phyloP scores from a whole-genome alignment of 2,888 invertebrate genomes.

The Nasonovia ribisnigri region DNA sequence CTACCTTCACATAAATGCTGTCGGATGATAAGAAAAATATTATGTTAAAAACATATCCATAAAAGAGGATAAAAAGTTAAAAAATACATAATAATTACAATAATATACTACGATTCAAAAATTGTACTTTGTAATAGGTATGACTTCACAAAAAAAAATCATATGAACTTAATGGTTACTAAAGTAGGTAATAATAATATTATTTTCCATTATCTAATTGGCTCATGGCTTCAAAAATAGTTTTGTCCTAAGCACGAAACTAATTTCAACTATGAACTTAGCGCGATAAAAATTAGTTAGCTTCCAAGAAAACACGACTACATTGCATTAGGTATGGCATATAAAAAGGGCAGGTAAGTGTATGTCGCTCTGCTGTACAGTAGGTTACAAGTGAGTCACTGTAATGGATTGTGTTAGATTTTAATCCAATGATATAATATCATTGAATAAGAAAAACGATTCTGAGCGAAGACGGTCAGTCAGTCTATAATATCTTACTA shows the following conservation, averaged over 20 bases:
- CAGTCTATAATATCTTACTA: too few species aligned
- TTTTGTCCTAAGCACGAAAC: too few species aligned
- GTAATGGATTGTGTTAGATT: too few species aligned
- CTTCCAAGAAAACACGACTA: not conserved
- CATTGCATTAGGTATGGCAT: not conserved
- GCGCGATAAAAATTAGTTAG: not conserved
- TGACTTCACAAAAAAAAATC: not conserved
- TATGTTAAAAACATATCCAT: not conserved
- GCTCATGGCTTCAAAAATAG: not conserved
- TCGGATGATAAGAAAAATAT: not conserved
- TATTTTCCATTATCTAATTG: not conserved
- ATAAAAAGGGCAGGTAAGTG: too few species aligned
- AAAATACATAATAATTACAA: not conserved
- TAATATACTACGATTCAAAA: not conserved
- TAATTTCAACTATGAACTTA: too few species aligned
- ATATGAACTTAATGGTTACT: not conserved
- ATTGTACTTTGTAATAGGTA: not conserved
- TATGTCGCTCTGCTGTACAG: too few species aligned
- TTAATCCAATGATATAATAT: too few species aligned
- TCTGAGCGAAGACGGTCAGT: too few species aligned
- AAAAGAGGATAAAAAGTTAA: not conserved
- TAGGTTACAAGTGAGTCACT: too few species aligned
- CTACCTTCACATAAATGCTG: not conserved
- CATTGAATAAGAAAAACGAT: too few species aligned
- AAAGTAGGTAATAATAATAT: not conserved